These are phyloP conservation scores for Carcharodon carcharias DNA, from an alignment of 2,797 vertebrate species.

Conservation along the genomic window DNA sequence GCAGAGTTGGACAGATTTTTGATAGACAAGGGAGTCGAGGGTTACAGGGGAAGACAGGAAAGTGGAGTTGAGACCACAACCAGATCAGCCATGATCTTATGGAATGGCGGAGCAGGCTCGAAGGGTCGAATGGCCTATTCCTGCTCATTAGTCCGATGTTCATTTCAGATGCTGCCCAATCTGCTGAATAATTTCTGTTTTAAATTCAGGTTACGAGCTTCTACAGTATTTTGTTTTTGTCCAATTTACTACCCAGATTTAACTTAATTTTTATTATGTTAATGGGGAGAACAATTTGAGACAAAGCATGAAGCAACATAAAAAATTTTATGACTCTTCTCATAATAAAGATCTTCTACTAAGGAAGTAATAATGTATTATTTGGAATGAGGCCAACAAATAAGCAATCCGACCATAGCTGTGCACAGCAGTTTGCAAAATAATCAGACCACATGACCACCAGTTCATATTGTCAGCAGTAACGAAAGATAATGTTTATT, in stretches of 20 bases:
- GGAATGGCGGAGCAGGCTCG: too few relatives aligned
- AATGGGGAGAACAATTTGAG: not conserved
- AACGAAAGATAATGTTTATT: not conserved
- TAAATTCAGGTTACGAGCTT: not conserved
- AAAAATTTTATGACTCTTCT: not conserved
- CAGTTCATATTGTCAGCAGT: not conserved
- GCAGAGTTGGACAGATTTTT: too few relatives aligned
- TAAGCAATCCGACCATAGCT: not conserved
- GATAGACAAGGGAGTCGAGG: too few relatives aligned
- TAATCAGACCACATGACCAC: not conserved
- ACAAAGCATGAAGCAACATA: not conserved
- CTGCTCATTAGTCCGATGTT: too few relatives aligned
- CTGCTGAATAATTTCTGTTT: not conserved
- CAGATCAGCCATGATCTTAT: too few relatives aligned
- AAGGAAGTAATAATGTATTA: not conserved
- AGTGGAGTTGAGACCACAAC: too few relatives aligned
- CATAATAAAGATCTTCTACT: not conserved
- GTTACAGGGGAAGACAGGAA: too few relatives aligned
- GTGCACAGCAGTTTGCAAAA: not conserved
- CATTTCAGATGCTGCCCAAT: too few relatives aligned
- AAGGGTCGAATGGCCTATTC: too few relatives aligned
- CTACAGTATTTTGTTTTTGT: not conserved
- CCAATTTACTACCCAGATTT: conserved; percentile 4
- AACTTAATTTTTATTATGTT: not conserved
- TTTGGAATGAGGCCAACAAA: not conserved